Percentiles rank a stretch among this genome's conserved stretches.
These are phyloP conservation scores for Atopsyche davidsoni DNA, from an alignment of 1,140 invertebrate species.

Conservation along the genomic window DNA sequence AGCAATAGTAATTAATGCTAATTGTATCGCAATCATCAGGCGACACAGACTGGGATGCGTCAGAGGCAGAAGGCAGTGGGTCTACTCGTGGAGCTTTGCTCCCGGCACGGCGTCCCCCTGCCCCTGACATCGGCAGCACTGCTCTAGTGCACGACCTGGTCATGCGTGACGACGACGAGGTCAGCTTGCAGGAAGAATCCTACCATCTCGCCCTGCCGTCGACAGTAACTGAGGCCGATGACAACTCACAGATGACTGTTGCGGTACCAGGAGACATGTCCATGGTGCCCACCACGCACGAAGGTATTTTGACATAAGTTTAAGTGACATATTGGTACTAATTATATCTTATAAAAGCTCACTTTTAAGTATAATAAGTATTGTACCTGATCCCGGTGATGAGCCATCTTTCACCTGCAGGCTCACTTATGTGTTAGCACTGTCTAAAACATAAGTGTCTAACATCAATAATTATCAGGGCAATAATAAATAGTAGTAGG, in stretches of 20 bases:
- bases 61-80: constrained; percentile 38
- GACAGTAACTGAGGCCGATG: background rate
- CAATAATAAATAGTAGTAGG: too few relatives aligned
- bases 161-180: constrained; percentile 27
- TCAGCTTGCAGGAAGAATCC: constrained; percentile 24
- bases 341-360: background rate
- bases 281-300: constrained; percentile 26
- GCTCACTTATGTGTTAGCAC: too few relatives aligned
- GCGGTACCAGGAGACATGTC: constrained; percentile 31
- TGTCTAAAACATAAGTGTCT: too few relatives aligned
- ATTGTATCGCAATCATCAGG: too few relatives aligned
- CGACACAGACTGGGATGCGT: constrained; percentile 58
- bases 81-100: constrained; percentile 30
- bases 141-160: constrained; percentile 17
- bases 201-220: constrained; percentile 27
- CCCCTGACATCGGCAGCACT: constrained; percentile 27
- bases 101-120: constrained; percentile 37
- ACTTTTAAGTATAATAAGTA: too few relatives aligned
- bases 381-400: too few relatives aligned
- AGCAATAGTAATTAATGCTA: too few relatives aligned
- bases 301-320: constrained; percentile 19
- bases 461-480: too few relatives aligned
- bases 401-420: too few relatives aligned
- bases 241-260: constrained; percentile 31
- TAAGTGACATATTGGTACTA: background rate